A percentile compares a stretch with the other conserved stretches of the same genome.
Evolutionary conservation across 53 echinoderm and acorn worm genomes (phyloP).

Genomic region (Luidia sarsii): DNA sequence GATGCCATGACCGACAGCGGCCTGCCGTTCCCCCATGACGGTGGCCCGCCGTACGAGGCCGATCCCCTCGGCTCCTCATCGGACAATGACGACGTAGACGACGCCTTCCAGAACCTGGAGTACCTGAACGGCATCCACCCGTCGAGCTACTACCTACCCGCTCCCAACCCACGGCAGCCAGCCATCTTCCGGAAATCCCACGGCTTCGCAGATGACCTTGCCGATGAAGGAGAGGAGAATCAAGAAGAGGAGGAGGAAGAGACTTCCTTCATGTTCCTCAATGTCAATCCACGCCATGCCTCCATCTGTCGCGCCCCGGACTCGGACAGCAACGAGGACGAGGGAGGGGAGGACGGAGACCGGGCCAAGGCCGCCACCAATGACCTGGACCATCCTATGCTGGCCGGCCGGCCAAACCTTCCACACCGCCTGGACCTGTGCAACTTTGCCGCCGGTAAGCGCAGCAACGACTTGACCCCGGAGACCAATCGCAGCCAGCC

Average conservation of each 20-base stretch:
- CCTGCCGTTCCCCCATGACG: too few species aligned
- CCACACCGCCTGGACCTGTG: not conserved
- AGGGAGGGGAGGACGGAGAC: not conserved
- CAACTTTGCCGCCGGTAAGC: not conserved
- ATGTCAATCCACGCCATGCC: slow-evolving; percentile 3
- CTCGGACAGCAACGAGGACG: slow-evolving; percentile 10
- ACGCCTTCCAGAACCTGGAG: not conserved
- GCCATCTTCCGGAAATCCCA: not conserved
- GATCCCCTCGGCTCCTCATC: not conserved
- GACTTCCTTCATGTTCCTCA: slow-evolving; percentile 1
- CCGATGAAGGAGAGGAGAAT: not conserved
- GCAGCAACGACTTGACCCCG: not conserved
- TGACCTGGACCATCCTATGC: slow-evolving; percentile 6
- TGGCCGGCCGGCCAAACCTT: not conserved
- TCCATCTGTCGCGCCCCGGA: not conserved
- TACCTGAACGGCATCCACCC: not conserved
- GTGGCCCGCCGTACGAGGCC: not conserved
- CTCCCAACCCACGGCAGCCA: not conserved
- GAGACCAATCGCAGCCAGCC: not conserved
- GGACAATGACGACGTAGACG: not conserved
- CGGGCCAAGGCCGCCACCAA: not conserved
- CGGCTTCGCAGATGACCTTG: slow-evolving; percentile 18
- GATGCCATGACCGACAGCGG: too few species aligned
- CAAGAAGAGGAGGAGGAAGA: slow-evolving; percentile 16
- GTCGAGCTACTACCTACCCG: not conserved